These are phyloP conservation scores for Pygocentrus nattereri DNA, from an alignment of 2,797 vertebrate species.

Conservation along the genomic window DNA sequence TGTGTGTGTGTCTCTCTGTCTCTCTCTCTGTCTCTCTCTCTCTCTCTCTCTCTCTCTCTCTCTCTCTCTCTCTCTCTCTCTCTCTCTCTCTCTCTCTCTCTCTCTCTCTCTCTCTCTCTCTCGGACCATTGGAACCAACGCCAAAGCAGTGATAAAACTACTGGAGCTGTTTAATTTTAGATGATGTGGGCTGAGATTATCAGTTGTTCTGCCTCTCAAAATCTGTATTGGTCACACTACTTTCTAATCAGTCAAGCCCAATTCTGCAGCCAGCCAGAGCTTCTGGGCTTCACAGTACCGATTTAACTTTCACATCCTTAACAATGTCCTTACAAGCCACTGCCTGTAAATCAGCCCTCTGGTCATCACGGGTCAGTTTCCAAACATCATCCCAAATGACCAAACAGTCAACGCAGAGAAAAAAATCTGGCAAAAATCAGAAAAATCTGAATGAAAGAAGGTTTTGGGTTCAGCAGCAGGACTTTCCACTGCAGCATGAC, in stretches of 20 bases:
- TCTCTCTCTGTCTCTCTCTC: no score
- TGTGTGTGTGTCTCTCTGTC: no score
- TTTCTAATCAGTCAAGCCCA: no score
- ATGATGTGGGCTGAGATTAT: no score
- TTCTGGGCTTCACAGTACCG: background rate
- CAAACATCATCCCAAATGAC: background rate
- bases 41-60: background rate
- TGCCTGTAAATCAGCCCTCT: background rate
- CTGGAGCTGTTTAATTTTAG: background rate
- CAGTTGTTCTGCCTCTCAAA: no score
- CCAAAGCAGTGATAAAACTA: background rate
- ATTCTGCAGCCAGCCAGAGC: background rate
- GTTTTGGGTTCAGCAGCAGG: constrained; percentile 12
- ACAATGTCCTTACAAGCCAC: background rate
- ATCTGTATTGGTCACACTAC: background rate
- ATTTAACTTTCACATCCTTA: background rate
- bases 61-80: background rate
- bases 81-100: background rate
- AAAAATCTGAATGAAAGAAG: background rate
- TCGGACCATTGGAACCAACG: no score
- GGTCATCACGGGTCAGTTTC: background rate
- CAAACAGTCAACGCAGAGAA: background rate
- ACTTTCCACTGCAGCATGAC: constrained; percentile 17
- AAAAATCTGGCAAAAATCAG: background rate
- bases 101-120: background rate